Evolutionary conservation across 1,140 invertebrate genomes (phyloP), one percentile per base, ranked within the genome.

Genomic region (Dreissena polymorpha): DNA sequence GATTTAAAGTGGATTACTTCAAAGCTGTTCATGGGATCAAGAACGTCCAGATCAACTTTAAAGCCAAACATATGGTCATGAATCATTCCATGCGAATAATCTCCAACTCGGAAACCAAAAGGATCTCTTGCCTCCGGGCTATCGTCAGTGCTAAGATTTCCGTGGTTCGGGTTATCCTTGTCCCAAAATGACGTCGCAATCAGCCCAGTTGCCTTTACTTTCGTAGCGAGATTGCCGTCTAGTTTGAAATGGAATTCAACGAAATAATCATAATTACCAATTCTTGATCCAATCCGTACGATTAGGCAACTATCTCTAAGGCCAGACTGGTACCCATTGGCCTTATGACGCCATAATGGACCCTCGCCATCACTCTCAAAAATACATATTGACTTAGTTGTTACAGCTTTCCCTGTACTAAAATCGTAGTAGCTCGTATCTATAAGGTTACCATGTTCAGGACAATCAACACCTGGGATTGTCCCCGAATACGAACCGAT

Each of bases 41-140:
- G 25, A 49, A 90, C 82, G 80, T 90, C 90, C 2, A 90, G 27
- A 75, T 90, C 89, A 8, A 85, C 88, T 65, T 90, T 90, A 76
- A 90, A 91, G 64, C 88, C 79, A 53, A 90, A 87, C 51, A 88
- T 76, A 70, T 91, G 90, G 39, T 89, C 84, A 69, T 91, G 90
- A n/a, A 91, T 78, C 50, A 80, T 86, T 27, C 84, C 90, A 29
- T 78, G 57, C 14, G 83, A 71, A 27, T 83, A 55, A 12, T 83
- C 77, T n/a, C 77, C 71, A 12, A 90, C 68, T 49, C 74, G 55
- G 55, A 85, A 88, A 0, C 89, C 89, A 74, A 87, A 91, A 12
- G 79, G 57, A 21, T 80, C 65, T 25, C 81, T 25, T 3, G 21
- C 55, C 50, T 80, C 71, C 0, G 70, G 67, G 27, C 63, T 75